Evolutionary conservation across 2,888 invertebrate species (phyloP), one percentile per base, ranked within the genome.

Genomic region (Lithophane ornitopus): DNA sequence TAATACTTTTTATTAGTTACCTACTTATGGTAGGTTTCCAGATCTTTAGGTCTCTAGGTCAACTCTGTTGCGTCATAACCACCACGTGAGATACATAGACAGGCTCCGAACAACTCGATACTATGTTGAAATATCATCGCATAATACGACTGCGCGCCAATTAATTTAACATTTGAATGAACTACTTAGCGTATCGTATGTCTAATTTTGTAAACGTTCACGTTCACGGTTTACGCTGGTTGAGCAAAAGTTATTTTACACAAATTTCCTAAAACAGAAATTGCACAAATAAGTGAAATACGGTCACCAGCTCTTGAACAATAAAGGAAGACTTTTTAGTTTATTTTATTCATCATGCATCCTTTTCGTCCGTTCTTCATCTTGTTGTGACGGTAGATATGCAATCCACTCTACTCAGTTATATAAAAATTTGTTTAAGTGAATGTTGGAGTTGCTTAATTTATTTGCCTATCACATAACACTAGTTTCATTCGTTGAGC

Each of bases 11-110:
- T 72, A 78, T 85, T 72, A 82, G 83, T 71, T 84, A 75, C 78
- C 74, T 79, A 77, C 82, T 80, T 72, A 73, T 74, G 84, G 82
- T 82, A 77, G 80, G 83, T 88, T 84, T 87, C 73, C 84, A 87
- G 87, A 87, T 85, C 83, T 88, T 88, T 88, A 87, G 89, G 89
- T 88, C 88, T 89, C 81, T 89, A 81, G 89, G 89, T 89, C 89
- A 89, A 56, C 26, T 61, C 59, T 52, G 82, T 89, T 89, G 86
- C 88, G 82, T 78, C 82, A 89, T 56, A 63, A 59, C 80, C 78
- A 74, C 82, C 85, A 88, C 84, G 81, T 88, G 87, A 87, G 83
- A 87, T 69, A 82, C 84, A 87, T 88, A 87, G 87, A 86, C 88
- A 87, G 85, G 83, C 85, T 87, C 75, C 81, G 76, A 74, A 75